Base-by-base conservation (phyloP, 2,113 vertebrate species). In the Corvus hawaiiensis region DNA sequence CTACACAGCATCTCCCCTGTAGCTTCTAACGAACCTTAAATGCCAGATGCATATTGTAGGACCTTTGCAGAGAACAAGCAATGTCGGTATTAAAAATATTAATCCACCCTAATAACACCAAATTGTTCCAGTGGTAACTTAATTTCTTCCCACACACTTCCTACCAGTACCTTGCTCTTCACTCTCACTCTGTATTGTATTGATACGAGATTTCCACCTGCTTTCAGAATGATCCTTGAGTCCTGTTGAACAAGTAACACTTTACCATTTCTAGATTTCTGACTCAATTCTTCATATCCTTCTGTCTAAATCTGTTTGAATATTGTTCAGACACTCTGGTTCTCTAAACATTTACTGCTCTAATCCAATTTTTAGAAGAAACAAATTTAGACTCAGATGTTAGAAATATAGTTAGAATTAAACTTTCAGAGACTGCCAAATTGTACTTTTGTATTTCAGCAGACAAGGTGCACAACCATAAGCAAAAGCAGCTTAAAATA, bases 401-500 rank as follows among this genome's bases (percentile, higher is more conserved):
- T 15, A 71, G 35, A 86, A 88, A 48, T 39, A 62, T 1, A 13
- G 37, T 37, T 27, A 48, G 59, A 64, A 82, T 56, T 74, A 78
- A 84, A 44, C 51, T 58, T 87, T 73, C n/a, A 71, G 56, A 80
- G 59, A 90, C 56, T 23, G 43, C 0, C 74, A 43, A 89, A 63
- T 59, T 67, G 43, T 5, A 72, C 58, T 74, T 93, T 32, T 27
- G 26, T 62, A 83, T 63, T 84, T n/a, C 41, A 87, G 46, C 6
- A 81, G 86, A 81, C 64, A 81, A 86, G 64, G 55, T 90, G 61
- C 55, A 86, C 35, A 94, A 39, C 32, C 14, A 20, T 35, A 90
- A 81, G 80, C 54, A 90, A 76, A 94, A 95, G 92, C 68, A 79
- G 86, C 89, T 94, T 94, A 92, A 92, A 95, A 86, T 44, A 88